Conservation (phyloP, 1,140 invertebrate species). For the Brachionus manjavacas region DNA sequence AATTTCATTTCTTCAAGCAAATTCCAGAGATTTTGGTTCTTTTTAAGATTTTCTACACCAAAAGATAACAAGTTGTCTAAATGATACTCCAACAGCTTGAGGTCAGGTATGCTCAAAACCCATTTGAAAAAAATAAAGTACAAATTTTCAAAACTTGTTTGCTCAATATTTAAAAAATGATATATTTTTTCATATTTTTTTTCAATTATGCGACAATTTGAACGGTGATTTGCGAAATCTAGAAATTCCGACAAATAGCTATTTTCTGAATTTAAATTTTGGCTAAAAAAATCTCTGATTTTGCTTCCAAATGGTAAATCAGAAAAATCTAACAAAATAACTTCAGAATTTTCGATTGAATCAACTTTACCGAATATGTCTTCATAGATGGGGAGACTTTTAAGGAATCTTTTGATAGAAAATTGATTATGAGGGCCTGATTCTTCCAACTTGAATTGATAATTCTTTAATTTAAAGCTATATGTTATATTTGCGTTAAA, state of each 20-base stretch:
- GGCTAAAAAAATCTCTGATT: neutral
- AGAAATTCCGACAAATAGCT: neutral
- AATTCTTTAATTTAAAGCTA: neutral
- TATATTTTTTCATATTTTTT: neutral
- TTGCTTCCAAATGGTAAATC: neutral
- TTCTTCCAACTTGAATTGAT: neutral
- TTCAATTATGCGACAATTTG: neutral
- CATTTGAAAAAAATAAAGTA: neutral
- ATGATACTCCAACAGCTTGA: neutral
- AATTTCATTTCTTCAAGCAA: neutral
- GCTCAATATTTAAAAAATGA: neutral
- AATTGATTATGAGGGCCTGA: neutral
- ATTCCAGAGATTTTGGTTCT: neutral
- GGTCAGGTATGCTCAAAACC: neutral
- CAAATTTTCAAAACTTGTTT: neutral
- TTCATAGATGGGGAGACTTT: neutral
- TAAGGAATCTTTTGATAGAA: neutral
- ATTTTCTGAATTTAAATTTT: neutral
- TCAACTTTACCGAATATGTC: neutral
- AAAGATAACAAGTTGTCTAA: neutral
- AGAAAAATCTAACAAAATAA: neutral
- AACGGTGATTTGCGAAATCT: neutral
- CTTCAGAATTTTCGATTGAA: neutral
- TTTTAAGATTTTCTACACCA: neutral
- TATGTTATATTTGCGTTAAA: neutral